phyloP scores from a whole-genome alignment of 2,797 vertebrate species.

The Esox lucius region DNA sequence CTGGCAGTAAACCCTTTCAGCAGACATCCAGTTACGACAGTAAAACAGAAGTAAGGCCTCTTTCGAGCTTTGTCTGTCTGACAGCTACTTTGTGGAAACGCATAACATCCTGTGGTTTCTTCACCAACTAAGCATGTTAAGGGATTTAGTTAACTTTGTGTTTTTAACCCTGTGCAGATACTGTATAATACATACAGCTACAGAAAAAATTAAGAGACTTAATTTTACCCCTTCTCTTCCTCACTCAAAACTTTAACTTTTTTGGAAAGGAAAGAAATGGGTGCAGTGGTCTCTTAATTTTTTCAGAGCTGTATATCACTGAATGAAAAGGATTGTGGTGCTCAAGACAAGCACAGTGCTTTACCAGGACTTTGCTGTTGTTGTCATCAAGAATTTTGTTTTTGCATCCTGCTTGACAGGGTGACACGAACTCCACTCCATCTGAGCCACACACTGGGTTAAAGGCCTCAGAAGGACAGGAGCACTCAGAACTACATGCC shows the following conservation, averaged over 20 bases:
- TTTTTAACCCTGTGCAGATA: not conserved
- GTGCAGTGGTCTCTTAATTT: no score
- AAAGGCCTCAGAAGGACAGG: constrained; percentile 73
- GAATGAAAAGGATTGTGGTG: not conserved
- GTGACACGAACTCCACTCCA: constrained; percentile 80
- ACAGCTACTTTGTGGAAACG: not conserved
- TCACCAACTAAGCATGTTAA: not conserved
- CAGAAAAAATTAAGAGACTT: no score
- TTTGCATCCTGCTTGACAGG: constrained; percentile 86
- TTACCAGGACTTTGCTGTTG: constrained; percentile 59
- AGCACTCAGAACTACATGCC: constrained; percentile 68
- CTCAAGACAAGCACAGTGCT: constrained; percentile 19
- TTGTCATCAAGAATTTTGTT: fast-evolving
- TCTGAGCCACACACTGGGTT: constrained; percentile 86
- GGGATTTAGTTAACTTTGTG: not conserved
- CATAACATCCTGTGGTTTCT: not conserved
- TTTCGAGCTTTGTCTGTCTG: not conserved
- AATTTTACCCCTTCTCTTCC: no score
- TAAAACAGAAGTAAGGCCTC: constrained; percentile 20
- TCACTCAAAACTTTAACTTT: no score
- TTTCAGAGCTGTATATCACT: constrained; percentile 2
- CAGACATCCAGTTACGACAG: not conserved
- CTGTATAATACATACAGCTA: not conserved
- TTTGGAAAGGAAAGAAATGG: no score
- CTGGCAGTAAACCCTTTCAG: not conserved